These are phyloP conservation scores for Metacarcinus magister DNA, from an alignment of 2,888 invertebrate genomes.

Conservation along the genomic window DNA sequence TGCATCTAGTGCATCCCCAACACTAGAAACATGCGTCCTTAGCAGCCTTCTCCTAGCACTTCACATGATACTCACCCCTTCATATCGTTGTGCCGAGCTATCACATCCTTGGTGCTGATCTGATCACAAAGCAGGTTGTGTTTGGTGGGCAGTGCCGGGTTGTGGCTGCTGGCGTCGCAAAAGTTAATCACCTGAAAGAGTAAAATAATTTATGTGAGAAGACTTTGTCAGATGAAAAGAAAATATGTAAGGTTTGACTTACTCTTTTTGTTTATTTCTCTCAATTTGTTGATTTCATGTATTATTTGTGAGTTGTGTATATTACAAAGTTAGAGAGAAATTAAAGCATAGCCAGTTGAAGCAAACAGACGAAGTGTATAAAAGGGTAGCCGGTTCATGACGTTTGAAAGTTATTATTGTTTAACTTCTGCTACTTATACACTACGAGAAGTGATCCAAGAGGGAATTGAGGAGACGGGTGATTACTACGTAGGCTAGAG, in stretches of 20 bases:
- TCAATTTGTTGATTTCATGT: neutral
- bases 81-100: conserved; percentile 83
- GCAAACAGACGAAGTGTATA: neutral
- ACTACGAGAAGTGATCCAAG: neutral
- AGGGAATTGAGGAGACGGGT: neutral
- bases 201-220: neutral
- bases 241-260: neutral
- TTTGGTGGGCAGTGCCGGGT: conserved; percentile 84
- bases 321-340: neutral
- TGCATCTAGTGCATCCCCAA: neutral
- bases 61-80: neutral
- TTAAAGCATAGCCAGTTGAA: neutral
- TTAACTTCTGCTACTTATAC: neutral
- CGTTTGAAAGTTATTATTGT: neutral
- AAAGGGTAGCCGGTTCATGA: too few species aligned
- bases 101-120: conserved; percentile 84
- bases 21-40: neutral
- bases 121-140: conserved; percentile 84
- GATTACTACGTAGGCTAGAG: neutral
- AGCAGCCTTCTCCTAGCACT: neutral
- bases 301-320: neutral
- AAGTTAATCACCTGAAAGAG: conserved; percentile 83
- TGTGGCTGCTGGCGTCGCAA: conserved; percentile 84
- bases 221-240: neutral
- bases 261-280: neutral